phyloP scores from a whole-genome alignment of 1,140 invertebrate genomes.

The Pseudachorutes palmiensis region DNA sequence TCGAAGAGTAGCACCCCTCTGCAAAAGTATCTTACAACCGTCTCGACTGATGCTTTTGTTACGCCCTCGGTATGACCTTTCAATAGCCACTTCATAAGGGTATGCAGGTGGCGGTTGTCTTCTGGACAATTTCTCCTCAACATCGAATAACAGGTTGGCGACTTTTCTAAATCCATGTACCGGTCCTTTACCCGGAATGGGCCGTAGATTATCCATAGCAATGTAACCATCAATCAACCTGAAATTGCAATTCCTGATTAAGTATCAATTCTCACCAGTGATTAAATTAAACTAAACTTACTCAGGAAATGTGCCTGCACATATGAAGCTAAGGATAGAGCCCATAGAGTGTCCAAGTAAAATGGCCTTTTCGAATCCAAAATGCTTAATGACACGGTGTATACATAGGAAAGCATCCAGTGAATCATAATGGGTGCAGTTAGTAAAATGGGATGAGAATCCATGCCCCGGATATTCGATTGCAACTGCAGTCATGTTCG shows the following conservation, averaged over 20 bases:
- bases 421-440: slow-evolving; percentile 59
- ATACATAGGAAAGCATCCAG: neutral
- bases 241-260: slow-evolving; percentile 2
- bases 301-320: slow-evolving; percentile 64
- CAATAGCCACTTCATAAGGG: slow-evolving; percentile 35
- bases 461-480: slow-evolving; percentile 53
- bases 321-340: slow-evolving; percentile 68
- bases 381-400: slow-evolving; percentile 60
- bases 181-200: slow-evolving; percentile 21
- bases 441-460: slow-evolving; percentile 64
- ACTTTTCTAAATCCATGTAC: slow-evolving; percentile 16
- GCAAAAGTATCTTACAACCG: slow-evolving; percentile 39
- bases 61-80: slow-evolving; percentile 35
- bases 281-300: slow-evolving; percentile 49
- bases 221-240: slow-evolving; percentile 31
- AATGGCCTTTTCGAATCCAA: slow-evolving; percentile 66
- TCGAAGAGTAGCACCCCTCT: slow-evolving; percentile 37
- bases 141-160: slow-evolving; percentile 12
- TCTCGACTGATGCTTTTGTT: slow-evolving; percentile 36
- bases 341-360: slow-evolving; percentile 73
- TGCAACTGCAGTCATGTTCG: slow-evolving; percentile 22
- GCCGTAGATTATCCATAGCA: slow-evolving; percentile 28
- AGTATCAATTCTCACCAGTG: neutral
- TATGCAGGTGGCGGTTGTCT: slow-evolving; percentile 22
- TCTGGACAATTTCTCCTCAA: slow-evolving; percentile 24